Evolutionary conservation across 2,888 invertebrate genomes (phyloP).

Genomic region (Apotomis betuletana): DNA sequence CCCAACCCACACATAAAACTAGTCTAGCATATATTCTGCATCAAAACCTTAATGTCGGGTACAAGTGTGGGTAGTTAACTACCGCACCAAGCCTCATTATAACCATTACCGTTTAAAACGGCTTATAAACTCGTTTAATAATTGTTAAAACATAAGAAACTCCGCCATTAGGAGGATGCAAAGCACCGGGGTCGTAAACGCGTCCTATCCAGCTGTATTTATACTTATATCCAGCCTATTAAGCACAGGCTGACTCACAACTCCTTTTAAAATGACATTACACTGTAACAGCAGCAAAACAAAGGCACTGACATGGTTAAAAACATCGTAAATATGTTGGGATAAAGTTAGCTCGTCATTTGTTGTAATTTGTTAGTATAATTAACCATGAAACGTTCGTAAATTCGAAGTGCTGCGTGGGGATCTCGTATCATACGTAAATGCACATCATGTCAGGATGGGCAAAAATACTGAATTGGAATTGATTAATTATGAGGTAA

Average conservation of each 20-base stretch:
- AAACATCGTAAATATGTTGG: conserved; percentile 22
- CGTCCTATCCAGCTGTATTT: conserved; percentile 27
- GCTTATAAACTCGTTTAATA: conserved; percentile 37
- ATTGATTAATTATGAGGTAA: no score
- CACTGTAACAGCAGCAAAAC: conserved; percentile 33
- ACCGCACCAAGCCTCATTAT: conserved; percentile 2
- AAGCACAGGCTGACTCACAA: conserved; percentile 35
- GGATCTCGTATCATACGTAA: neutral
- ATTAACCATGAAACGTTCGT: conserved; percentile 5
- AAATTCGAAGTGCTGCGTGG: neutral
- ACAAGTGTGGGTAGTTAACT: conserved; percentile 18
- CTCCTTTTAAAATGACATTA: conserved; percentile 40
- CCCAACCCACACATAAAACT: neutral
- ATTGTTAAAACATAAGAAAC: conserved; percentile 37
- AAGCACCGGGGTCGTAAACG: conserved; percentile 32
- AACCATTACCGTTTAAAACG: conserved; percentile 23
- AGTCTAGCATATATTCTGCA: neutral
- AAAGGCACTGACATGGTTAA: conserved; percentile 30
- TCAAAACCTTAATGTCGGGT: neutral
- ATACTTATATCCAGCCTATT: conserved; percentile 29
- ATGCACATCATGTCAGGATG: neutral
- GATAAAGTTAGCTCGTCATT: conserved; percentile 18
- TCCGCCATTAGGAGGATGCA: conserved; percentile 34
- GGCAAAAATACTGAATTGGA: no score
- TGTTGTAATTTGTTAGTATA: conserved; percentile 27